These are phyloP conservation scores for Pseudopipra pipra DNA, from an alignment of 2,113 vertebrate species.

Conservation along the genomic window DNA sequence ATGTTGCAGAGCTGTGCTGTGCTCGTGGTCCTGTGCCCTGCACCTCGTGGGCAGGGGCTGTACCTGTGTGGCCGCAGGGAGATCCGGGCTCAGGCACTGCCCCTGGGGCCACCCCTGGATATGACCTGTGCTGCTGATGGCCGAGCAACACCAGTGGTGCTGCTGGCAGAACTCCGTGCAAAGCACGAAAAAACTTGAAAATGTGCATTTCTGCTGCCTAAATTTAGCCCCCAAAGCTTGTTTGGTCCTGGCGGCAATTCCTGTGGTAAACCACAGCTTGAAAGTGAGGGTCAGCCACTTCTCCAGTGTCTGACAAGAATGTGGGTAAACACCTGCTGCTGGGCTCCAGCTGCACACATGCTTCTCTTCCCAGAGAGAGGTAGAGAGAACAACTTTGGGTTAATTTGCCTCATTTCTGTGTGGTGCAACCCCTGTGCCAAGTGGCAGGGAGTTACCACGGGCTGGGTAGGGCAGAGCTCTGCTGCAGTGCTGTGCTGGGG, in stretches of 20 bases:
- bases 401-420: not conserved
- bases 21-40: not conserved
- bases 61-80: accelerated
- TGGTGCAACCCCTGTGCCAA: no score
- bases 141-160: not conserved
- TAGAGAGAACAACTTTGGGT: not conserved
- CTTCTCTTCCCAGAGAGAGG: not conserved
- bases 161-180: not conserved
- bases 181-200: not conserved
- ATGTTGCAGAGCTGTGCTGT: accelerated
- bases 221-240: not conserved
- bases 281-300: not conserved
- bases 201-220: not conserved
- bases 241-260: not conserved
- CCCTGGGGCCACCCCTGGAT: accelerated
- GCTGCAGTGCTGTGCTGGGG: not conserved
- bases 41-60: accelerated
- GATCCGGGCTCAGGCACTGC: not conserved
- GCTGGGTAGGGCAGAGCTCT: not conserved
- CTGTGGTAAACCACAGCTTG: slow-evolving; percentile 7
- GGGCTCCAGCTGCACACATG: not conserved
- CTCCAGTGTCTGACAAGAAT: not conserved
- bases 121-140: not conserved
- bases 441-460: not conserved
- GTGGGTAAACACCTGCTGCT: not conserved